Evolutionary conservation across 2,888 invertebrate genomes (phyloP).

Genomic region (Cabera pusaria): DNA sequence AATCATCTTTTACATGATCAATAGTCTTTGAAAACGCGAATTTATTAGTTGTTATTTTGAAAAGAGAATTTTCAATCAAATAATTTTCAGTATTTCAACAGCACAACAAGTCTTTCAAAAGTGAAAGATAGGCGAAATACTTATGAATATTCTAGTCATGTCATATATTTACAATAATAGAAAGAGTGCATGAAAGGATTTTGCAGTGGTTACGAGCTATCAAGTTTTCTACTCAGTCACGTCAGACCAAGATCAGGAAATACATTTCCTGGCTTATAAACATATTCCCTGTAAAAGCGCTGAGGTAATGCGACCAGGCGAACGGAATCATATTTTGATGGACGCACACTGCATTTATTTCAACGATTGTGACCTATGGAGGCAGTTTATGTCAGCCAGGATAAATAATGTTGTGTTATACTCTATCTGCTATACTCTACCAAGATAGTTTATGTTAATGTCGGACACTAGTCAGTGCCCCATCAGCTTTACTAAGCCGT

Average conservation of each 20-base stretch:
- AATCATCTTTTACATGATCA: conserved; percentile 22
- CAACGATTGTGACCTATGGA: conserved; percentile 33
- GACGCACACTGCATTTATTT: conserved; percentile 41
- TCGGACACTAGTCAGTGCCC: too few species aligned
- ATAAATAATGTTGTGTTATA: too few species aligned
- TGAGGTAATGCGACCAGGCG: conserved; percentile 48
- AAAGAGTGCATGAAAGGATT: conserved; percentile 29
- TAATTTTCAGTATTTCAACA: too few species aligned
- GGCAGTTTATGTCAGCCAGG: too few species aligned
- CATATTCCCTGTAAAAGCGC: conserved; percentile 50
- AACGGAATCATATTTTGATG: conserved; percentile 51
- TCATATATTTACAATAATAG: not conserved
- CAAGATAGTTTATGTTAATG: too few species aligned
- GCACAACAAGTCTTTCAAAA: too few species aligned
- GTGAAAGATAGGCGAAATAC: not conserved
- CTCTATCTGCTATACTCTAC: too few species aligned
- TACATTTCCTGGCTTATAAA: conserved; percentile 58
- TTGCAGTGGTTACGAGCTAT: conserved; percentile 42
- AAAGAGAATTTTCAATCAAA: too few species aligned
- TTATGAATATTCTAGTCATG: too few species aligned
- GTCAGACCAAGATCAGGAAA: conserved; percentile 46
- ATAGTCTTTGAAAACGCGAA: conserved; percentile 19
- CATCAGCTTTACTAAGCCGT: too few species aligned
- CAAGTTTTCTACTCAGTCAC: conserved; percentile 44
- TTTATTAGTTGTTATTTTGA: conserved; percentile 25